These are phyloP conservation scores for Labeo calbasu DNA, from an alignment of 2,797 vertebrate genomes.

Conservation along the genomic window DNA sequence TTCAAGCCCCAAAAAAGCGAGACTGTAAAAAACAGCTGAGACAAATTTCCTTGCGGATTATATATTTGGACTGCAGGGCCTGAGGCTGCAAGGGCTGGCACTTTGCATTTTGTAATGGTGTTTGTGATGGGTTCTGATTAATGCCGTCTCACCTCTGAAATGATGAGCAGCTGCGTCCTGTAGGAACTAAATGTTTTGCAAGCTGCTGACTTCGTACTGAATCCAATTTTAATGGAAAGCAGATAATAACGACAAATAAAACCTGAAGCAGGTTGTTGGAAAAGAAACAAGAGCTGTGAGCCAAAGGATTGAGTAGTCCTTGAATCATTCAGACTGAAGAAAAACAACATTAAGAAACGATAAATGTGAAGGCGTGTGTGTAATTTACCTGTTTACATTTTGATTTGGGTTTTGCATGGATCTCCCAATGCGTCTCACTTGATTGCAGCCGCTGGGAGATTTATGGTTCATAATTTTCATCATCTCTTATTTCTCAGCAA, in stretches of 20 bases:
- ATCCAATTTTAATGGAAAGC: constrained; percentile 48
- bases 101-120: constrained; percentile 35
- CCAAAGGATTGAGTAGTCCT: constrained; percentile 67
- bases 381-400: constrained; percentile 70
- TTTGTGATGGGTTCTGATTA: constrained; percentile 56
- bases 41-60: constrained; percentile 45
- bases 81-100: constrained; percentile 25
- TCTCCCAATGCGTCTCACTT: constrained; percentile 55
- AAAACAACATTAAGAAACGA: constrained; percentile 65
- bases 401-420: constrained; percentile 69
- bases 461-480: constrained; percentile 58
- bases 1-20: not conserved
- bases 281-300: constrained; percentile 47
- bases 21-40: constrained; percentile 37
- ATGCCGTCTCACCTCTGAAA: constrained; percentile 56
- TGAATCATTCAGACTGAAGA: constrained; percentile 57
- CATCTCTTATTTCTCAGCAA: not conserved
- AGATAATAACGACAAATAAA: constrained; percentile 61
- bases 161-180: constrained; percentile 51
- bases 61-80: constrained; percentile 35
- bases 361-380: constrained; percentile 65
- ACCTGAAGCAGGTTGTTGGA: constrained; percentile 58
- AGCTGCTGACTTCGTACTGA: constrained; percentile 13
- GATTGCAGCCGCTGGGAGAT: constrained; percentile 49
- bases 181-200: constrained; percentile 45